phyloP scores from a whole-genome alignment of 2,797 vertebrate species.

The Antrozous pallidus region DNA sequence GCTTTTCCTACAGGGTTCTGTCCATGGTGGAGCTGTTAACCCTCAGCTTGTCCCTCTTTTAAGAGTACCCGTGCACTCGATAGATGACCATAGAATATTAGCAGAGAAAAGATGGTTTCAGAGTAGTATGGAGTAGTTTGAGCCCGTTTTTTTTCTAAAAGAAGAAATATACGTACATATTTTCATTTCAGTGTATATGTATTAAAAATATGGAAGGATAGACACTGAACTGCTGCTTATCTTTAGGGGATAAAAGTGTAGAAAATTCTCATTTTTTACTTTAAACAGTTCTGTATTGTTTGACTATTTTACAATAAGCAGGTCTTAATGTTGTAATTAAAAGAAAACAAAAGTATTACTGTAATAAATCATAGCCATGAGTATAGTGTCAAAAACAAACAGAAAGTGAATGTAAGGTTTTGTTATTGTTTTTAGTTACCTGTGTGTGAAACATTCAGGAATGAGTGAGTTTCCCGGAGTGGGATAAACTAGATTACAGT shows the following conservation, averaged over 20 bases:
- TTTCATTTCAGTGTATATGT: neutral
- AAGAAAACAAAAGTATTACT: neutral
- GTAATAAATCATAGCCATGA: neutral
- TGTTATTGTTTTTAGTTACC: neutral
- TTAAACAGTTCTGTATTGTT: neutral
- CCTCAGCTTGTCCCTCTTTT: neutral
- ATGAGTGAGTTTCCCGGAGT: neutral
- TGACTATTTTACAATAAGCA: neutral
- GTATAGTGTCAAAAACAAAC: neutral
- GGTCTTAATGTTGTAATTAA: neutral
- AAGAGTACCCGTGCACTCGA: neutral
- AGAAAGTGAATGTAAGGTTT: neutral
- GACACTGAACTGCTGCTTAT: neutral
- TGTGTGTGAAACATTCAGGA: neutral
- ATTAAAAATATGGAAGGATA: slow-evolving; percentile 2
- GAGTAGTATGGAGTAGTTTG: neutral
- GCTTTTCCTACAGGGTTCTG: neutral
- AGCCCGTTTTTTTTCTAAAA: neutral
- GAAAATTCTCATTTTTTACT: slow-evolving; percentile 22
- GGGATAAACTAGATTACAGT: neutral
- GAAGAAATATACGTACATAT: neutral
- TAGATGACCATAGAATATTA: neutral
- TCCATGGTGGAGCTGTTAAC: neutral
- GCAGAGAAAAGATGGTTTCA: neutral
- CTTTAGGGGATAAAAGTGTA: neutral